phyloP scores from a whole-genome alignment of 2,888 invertebrate species.

The Trachelus iudaicus region DNA sequence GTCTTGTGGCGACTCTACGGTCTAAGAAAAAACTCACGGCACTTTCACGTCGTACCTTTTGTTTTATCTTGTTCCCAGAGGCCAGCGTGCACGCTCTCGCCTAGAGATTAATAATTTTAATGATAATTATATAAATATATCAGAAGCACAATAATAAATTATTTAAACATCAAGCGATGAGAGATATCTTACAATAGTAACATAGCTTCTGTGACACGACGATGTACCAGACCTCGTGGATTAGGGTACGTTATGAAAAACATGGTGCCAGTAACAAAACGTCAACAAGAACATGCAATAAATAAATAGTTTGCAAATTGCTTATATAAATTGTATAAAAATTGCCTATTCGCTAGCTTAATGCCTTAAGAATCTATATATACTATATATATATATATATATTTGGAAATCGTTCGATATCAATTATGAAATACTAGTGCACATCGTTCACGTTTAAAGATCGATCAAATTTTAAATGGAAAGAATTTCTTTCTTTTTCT shows the following conservation, averaged over 20 bases:
- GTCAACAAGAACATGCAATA: constrained; percentile 38
- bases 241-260: constrained; percentile 18
- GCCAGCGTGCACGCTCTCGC: background rate
- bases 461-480: background rate
- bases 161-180: constrained; percentile 41
- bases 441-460: background rate
- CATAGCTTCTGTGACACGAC: background rate
- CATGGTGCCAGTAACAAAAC: constrained; percentile 25
- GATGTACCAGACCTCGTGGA: background rate
- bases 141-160: constrained; percentile 47
- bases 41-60: background rate
- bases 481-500: background rate
- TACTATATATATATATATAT: background rate
- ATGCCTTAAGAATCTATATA: constrained; percentile 34
- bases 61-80: background rate
- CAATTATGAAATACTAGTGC: background rate
- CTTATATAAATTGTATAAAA: constrained; percentile 50
- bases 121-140: constrained; percentile 40
- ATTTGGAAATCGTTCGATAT: background rate
- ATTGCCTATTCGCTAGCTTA: constrained; percentile 40
- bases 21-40: background rate
- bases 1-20: background rate
- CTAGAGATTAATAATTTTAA: constrained; percentile 3
- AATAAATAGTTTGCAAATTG: constrained; percentile 42
- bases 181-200: constrained; percentile 31